These are phyloP conservation scores for Mus musculus DNA, from an alignment of 2,113 vertebrate species.

Conservation along the genomic window GRCm39 chr7:120355501-120356000, in stretches of 20 bases:
- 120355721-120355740: not conserved
- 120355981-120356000: not conserved
- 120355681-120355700: not conserved
- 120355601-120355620: not conserved
- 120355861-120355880: not conserved
- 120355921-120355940: not conserved
- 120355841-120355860: not conserved
- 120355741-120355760: not conserved
- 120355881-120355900: too few relatives aligned
- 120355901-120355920: not conserved
- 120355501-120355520: not conserved
- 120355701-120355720: not conserved
- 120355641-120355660: not conserved
- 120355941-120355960: not conserved
- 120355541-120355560: not conserved
- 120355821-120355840: not conserved
- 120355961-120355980: not conserved
- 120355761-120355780: not conserved
- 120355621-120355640: not conserved
- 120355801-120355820: not conserved
- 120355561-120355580: not conserved
- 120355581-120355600: not conserved
- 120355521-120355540: not conserved
- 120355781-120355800: not conserved
- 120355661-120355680: not conserved